These are phyloP conservation scores for Apodemia hepburni DNA, from an alignment of 2,888 invertebrate species.

Conservation along the genomic window DNA sequence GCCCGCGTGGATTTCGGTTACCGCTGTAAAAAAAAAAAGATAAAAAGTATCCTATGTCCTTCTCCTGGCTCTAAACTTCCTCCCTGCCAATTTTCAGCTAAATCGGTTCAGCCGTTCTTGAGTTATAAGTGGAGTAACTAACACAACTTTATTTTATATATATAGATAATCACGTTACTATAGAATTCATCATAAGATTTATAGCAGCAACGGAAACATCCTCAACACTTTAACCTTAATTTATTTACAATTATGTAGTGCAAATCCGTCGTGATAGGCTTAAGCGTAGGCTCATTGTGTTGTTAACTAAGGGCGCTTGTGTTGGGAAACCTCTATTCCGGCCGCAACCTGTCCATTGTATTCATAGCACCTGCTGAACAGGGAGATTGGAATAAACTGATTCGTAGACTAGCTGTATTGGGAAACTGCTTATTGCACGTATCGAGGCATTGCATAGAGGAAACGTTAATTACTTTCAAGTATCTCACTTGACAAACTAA, in stretches of 20 bases:
- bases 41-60: no score
- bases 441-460: background rate
- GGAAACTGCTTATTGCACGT: background rate
- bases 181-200: background rate
- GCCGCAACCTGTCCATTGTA: conserved; percentile 22
- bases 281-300: conserved; percentile 4
- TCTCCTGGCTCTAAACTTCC: no score
- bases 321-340: conserved; percentile 16
- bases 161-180: background rate
- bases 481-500: background rate
- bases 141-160: no score
- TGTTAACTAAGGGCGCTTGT: conserved; percentile 20
- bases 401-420: background rate
- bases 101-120: no score
- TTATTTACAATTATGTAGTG: conserved; percentile 1
- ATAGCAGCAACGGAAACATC: background rate
- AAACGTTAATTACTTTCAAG: background rate
- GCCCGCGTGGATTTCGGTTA: no score
- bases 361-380: conserved; percentile 24
- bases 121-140: no score
- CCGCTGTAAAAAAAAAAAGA: no score
- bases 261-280: conserved; percentile 2
- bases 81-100: no score
- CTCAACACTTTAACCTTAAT: background rate
- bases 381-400: conserved; percentile 33